Evolutionary conservation across 2,113 vertebrate species (phyloP), one percentile per base, ranked within the genome.

Genomic region (Prochilodus magdalenae): DNA sequence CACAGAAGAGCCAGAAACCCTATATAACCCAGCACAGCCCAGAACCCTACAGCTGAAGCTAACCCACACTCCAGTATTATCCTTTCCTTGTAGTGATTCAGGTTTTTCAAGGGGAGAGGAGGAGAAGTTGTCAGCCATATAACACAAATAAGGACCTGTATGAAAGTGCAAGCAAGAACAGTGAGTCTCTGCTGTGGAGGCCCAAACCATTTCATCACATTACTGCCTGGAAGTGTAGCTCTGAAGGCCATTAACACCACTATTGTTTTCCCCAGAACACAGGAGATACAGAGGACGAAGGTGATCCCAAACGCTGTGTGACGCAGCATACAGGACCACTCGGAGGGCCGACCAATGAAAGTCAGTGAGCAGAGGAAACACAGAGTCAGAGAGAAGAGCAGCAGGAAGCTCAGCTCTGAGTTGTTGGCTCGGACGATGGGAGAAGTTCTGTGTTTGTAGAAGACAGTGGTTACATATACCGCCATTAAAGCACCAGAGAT

Each of bases 361-460:
- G 90, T 76, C 66, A 94, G 83, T 27, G 89, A 86, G 72, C 93
- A 93, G 10, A 94, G 90, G 57, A 92, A 94, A 73, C 91, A 93
- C 14, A 92, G 74, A 18, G 82, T 85, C 71, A 93, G 81, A 0
- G 93, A 91, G 47, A 93, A 87, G 15, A 93, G 89, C 20, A 92
- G 76, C 55, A 92, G 75, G 73, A 92, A 92, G 70, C 91, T 92
- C 73, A 93, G 86, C 75, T 93, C 91, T 29, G 90, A 91, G 83
- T 93, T 93, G 73, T 92, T 93, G 78, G 92, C 93, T 47, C 73
- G 89, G 20, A 93, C 90, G 33, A 93, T 91, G 0, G 92, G 90
- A 12, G 91, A 88, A 0, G 82, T 72, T 29, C 85, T 91, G 83
- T 93, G 73, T 65, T 12, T 82, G 26, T 89, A 90, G 77, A 92